A percentile compares a stretch with the other conserved stretches of the same genome.
These are phyloP conservation scores for Ceratotherium simum DNA, from an alignment of 2,113 vertebrate genomes.

Conservation along the genomic window DNA sequence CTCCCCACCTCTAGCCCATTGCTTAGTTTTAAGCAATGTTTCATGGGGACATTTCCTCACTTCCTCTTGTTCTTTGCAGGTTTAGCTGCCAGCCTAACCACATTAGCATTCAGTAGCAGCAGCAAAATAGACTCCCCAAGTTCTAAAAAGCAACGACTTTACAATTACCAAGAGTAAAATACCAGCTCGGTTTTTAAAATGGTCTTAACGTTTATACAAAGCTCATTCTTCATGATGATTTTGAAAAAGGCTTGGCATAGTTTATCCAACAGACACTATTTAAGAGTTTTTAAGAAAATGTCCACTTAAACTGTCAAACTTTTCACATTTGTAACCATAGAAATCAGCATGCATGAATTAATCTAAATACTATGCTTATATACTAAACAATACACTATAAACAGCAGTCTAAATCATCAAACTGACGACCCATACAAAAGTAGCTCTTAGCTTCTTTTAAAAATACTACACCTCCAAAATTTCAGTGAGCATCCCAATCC, in stretches of 20 bases:
- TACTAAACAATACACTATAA: conserved; percentile 15
- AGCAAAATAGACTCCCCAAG: conserved; percentile 55
- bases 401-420: conserved; percentile 19
- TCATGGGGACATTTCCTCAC: conserved; percentile 71
- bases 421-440: conserved; percentile 37
- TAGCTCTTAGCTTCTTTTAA: conserved; percentile 35
- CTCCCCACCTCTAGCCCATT: conserved; percentile 23
- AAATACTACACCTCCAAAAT: conserved; percentile 4
- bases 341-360: conserved; percentile 41
- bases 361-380: neutral
- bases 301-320: conserved; percentile 38
- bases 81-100: conserved; percentile 66
- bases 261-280: conserved; percentile 55
- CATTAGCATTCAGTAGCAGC: conserved; percentile 74
- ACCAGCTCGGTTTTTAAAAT: conserved; percentile 46
- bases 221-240: conserved; percentile 55
- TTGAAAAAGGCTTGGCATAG: neutral
- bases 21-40: conserved; percentile 63
- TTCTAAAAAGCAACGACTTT: conserved; percentile 68
- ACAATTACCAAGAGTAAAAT: conserved; percentile 66
- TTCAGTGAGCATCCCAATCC: neutral
- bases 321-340: conserved; percentile 50
- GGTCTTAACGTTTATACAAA: conserved; percentile 46
- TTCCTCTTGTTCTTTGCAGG: conserved; percentile 74
- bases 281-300: conserved; percentile 41